phyloP scores from a whole-genome alignment of 2,113 vertebrate species.

The Callospermophilus lateralis region DNA sequence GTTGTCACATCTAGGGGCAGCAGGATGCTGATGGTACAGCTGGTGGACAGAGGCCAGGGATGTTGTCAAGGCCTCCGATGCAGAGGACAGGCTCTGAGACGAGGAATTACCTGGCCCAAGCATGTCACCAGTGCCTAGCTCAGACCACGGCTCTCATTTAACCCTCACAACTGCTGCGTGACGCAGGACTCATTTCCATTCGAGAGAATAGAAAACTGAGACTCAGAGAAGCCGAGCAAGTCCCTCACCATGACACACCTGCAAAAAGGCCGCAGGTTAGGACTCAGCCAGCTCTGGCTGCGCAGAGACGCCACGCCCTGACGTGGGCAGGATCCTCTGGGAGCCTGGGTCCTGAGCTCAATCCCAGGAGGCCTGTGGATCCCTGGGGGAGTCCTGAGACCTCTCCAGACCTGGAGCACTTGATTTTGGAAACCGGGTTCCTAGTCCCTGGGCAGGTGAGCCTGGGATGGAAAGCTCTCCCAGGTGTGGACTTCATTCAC shows the following conservation, averaged over 20 bases:
- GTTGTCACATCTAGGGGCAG: not conserved
- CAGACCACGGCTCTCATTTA: not conserved
- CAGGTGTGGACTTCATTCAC: not conserved
- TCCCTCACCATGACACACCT: not conserved
- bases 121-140: accelerated
- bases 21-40: not conserved
- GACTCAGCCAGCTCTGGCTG: too few relatives aligned
- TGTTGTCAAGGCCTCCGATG: not conserved
- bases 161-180: not conserved
- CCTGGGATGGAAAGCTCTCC: accelerated
- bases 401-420: not conserved
- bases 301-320: not conserved
- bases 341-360: not conserved
- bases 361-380: not conserved
- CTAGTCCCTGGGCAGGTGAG: not conserved
- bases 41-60: not conserved
- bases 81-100: accelerated
- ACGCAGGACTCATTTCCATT: not conserved
- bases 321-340: not conserved
- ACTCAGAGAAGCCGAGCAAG: not conserved
- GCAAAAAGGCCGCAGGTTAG: not conserved
- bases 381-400: not conserved
- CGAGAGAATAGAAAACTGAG: not conserved
- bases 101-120: not conserved
- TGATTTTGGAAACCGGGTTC: not conserved